These are phyloP conservation scores for Leucoma salicis DNA, from an alignment of 2,888 invertebrate species.

Conservation along the genomic window DNA sequence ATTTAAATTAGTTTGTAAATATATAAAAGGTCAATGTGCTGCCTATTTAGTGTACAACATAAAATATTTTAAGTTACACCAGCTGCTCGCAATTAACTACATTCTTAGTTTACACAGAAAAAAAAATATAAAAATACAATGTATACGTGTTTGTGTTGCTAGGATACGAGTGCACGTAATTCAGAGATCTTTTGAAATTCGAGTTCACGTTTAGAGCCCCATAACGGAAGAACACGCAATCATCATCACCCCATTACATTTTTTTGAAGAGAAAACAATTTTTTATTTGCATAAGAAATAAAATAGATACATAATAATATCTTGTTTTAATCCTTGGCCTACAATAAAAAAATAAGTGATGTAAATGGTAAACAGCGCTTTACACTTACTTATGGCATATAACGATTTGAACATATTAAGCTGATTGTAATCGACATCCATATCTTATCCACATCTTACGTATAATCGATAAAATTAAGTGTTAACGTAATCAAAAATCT, in stretches of 20 bases:
- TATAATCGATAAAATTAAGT: conserved; percentile 31
- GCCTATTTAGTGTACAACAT: not conserved
- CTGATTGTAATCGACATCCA: conserved; percentile 36
- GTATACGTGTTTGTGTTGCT: too few relatives aligned
- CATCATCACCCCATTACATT: too few relatives aligned
- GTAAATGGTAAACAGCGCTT: conserved; percentile 22
- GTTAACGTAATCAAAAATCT: conserved; percentile 37
- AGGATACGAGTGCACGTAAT: too few relatives aligned
- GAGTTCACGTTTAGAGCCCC: too few relatives aligned
- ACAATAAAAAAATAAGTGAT: conserved; percentile 35
- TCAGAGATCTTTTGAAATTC: too few relatives aligned
- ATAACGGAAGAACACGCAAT: too few relatives aligned
- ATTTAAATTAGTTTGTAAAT: not conserved
- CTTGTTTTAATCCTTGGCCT: conserved; percentile 44
- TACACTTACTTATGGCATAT: conserved; percentile 26
- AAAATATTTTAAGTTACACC: not conserved
- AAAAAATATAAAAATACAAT: too few relatives aligned
- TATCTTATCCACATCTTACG: conserved; percentile 25
- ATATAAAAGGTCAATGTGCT: not conserved
- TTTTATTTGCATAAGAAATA: too few relatives aligned
- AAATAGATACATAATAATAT: conserved; percentile 22
- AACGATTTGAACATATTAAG: conserved; percentile 20
- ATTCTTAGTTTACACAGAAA: too few relatives aligned
- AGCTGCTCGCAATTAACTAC: too few relatives aligned
- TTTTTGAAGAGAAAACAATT: too few relatives aligned